phyloP scores from a whole-genome alignment of 2,888 invertebrate genomes.

The Cantharis rufa region DNA sequence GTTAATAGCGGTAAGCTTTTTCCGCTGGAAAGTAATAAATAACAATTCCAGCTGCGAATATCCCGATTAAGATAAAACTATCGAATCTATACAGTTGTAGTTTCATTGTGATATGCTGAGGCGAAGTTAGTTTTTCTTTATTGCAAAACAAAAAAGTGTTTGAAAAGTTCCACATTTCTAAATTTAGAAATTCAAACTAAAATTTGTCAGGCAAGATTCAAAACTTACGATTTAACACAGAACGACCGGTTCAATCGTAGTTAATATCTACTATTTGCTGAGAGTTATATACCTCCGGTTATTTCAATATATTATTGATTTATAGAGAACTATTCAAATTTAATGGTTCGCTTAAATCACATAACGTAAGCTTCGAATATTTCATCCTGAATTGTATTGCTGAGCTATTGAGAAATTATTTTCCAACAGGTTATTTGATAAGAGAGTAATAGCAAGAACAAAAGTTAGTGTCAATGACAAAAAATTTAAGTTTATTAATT shows the following conservation, averaged over 20 bases:
- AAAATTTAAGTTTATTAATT: background rate
- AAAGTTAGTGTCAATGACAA: background rate
- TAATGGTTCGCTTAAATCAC: background rate
- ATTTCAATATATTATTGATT: background rate
- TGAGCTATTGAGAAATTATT: background rate
- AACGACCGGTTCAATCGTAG: background rate
- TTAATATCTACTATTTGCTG: background rate
- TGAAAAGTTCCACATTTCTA: background rate
- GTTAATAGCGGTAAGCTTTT: background rate
- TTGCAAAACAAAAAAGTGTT: background rate
- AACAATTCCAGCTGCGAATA: slow-evolving; percentile 21
- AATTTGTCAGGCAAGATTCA: background rate
- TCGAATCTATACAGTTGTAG: background rate
- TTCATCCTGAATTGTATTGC: background rate
- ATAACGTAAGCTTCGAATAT: background rate
- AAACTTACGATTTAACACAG: background rate
- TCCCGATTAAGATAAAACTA: slow-evolving; percentile 22
- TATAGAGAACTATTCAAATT: background rate
- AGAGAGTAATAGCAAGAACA: no score
- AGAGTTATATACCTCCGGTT: background rate
- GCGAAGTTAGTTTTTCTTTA: background rate
- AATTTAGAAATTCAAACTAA: background rate
- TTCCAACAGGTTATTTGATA: background rate
- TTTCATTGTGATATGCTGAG: background rate
- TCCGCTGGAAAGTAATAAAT: background rate